Base-by-base conservation (phyloP, 2,113 vertebrate genomes). In the zebrafish (Danio rerio) region DNA sequence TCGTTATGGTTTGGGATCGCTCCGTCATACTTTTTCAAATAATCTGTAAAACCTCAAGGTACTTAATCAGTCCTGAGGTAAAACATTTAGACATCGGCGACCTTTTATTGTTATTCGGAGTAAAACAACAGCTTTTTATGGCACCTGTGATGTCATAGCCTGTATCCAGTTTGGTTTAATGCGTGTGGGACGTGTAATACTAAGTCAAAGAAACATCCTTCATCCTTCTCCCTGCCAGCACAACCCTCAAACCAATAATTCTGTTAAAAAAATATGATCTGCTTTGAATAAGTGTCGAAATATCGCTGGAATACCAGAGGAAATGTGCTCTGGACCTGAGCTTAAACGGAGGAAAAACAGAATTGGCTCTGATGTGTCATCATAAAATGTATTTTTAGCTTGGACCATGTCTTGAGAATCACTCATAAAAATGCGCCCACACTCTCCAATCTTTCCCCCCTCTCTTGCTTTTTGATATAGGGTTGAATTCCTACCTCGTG, bases 331-430 rank as follows among this genome's bases (percentile, higher is more conserved):
- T 42, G 84, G 88, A 89, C 88, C 84, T 89, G 79, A 9, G 86
- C 81, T 89, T 89, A 88, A 91, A 89, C 83, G 85, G 83, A 73
- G 81, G 82, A 91, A 91, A 90, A 88, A 86, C 83, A 82, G 63
- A 72, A 80, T 89, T 90, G 90, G 89, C 88, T 89, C 83, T n/a
- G 82, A 86, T 78, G 63, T 86, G 82, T 90, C 86, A 81, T 90
- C 86, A 87, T 92, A 87, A 89, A 84, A 79, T 79, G 56, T 93
- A 93, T 94, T 93, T 94, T 93, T 93, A 93, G 92, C 81, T 50
- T 86, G 45, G 88, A 87, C 80, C 80, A 53, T 88, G 82, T 73
- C 89, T 89, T 84, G 84, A 89, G 86, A 92, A 84, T 83, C 77
- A 15, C 84, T 88, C 81, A 58, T 83, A 74, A 88, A 85, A 56